Base-by-base conservation (phyloP, 2,888 invertebrate species). In the Scaptomyza cyrtandrae region DNA sequence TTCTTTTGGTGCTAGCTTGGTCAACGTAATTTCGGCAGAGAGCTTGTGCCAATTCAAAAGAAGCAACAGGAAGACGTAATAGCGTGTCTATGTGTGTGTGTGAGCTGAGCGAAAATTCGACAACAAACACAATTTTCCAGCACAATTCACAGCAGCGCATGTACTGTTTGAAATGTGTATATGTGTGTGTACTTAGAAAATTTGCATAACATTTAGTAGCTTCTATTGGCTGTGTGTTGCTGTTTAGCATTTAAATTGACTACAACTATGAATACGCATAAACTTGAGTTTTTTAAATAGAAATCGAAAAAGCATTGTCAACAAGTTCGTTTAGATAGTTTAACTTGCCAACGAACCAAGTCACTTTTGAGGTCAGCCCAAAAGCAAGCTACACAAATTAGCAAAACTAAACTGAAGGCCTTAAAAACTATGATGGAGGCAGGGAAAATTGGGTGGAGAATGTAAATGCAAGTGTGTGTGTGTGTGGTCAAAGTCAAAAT, bases 211-310 rank as follows among this genome's bases (percentile, higher is more conserved):
- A 74, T 66, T 81, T 64, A 62, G 70, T 65, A 59, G 35, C 37
- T 59, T 49, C 80, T 76, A 68, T 77, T 77, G 77, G 63, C 49
- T 52, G 62, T 24, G 16, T 44, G 13, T 31, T 58, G 29, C 75
- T 79, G 80, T 50, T 77, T 78, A 75, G 75, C 75, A 78, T 78
- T 70, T 71, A 82, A 78, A 78, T 78, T n/a, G n/a, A n/a, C n/a
- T n/a, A n/a, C n/a, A n/a, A n/a, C n/a, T n/a, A n/a, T 72, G 73
- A 14, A 29, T 19, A 39, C 54, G 24, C 35, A 52, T 53, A 50
- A 10, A 35, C 13, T 55, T 24, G 19, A 19, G 35, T 41, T 24
- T 19, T 33, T n/a, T 43, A 9, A 49, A 11, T 14, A 19, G 29
- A 44, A 16, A 41, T 16, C 41, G 37, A n/a, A 27, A 13, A 33